Percentiles rank a stretch among this genome's conserved stretches.
Evolutionary conservation across 2,113 vertebrate genomes (phyloP).

Genomic region (Neotoma lepida): DNA sequence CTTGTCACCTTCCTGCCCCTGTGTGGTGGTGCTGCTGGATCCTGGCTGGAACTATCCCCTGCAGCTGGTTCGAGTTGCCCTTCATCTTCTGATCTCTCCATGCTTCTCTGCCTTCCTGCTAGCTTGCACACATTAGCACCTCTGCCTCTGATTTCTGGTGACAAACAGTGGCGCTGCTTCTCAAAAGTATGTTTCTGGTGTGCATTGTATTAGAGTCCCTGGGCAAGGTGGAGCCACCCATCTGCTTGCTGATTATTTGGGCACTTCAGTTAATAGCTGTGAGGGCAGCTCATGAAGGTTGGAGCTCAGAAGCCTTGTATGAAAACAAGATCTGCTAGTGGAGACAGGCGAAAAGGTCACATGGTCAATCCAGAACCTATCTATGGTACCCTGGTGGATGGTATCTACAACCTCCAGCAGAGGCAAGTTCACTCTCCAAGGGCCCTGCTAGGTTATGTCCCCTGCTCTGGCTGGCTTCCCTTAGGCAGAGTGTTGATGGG

Average conservation of each 20-base stretch:
- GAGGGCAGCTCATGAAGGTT: not conserved
- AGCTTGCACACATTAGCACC: slow-evolving; percentile 83
- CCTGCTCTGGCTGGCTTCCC: not conserved
- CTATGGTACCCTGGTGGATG: accelerated
- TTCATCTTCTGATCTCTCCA: not conserved
- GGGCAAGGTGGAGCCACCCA: accelerated
- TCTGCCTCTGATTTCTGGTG: slow-evolving; percentile 79
- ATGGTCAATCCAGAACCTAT: not conserved
- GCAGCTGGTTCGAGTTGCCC: not conserved
- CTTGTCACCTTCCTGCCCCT: not conserved
- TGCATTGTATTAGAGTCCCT: not conserved
- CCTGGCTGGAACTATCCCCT: not conserved
- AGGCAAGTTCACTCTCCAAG: not conserved
- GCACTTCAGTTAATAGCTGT: not conserved
- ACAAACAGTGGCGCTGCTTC: slow-evolving; percentile 39
- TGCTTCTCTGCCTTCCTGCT: slow-evolving; percentile 64
- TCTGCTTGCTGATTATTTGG: no score
- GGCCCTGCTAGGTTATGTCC: no score
- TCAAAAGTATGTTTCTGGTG: not conserved
- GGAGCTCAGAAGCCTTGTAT: not conserved
- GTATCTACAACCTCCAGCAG: not conserved
- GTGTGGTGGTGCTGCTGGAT: not conserved
- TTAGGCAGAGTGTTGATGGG: not conserved
- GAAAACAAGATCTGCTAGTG: not conserved
- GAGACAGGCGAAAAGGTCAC: not conserved